These are phyloP conservation scores for Chloroceryle amazona DNA, from an alignment of 2,797 vertebrate species.

Conservation along the genomic window DNA sequence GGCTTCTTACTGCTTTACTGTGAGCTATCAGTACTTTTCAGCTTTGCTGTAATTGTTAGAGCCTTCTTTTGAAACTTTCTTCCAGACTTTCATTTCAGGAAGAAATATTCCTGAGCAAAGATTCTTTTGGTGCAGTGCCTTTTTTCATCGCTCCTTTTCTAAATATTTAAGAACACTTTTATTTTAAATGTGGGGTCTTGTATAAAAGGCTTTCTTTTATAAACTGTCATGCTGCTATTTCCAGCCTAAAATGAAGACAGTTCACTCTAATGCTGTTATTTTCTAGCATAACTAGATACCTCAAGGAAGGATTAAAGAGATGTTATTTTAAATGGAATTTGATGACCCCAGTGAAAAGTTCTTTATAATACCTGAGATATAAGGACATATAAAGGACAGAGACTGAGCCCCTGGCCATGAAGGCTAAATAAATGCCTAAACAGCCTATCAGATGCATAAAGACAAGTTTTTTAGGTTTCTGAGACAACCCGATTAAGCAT, in stretches of 20 bases:
- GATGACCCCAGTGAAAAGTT: background rate
- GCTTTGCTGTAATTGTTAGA: background rate
- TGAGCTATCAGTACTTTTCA: background rate
- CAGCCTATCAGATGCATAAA: background rate
- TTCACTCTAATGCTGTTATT: background rate
- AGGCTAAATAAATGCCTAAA: background rate
- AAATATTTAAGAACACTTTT: background rate
- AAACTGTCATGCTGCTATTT: background rate
- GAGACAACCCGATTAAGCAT: background rate
- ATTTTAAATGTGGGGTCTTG: background rate
- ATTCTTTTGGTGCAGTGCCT: background rate
- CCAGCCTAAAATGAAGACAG: background rate
- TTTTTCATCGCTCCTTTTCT: background rate
- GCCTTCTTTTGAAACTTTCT: background rate
- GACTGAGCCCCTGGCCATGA: background rate
- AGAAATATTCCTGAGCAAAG: background rate
- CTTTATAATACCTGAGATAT: background rate
- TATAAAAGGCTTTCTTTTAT: background rate
- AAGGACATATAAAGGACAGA: background rate
- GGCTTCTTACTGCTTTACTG: background rate
- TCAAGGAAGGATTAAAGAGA: background rate
- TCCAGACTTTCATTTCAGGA: background rate
- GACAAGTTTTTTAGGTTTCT: background rate
- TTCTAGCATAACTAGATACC: background rate
- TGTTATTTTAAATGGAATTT: background rate